Conservation (phyloP, 2,888 invertebrate genomes). For the Desoria tigrina region DNA sequence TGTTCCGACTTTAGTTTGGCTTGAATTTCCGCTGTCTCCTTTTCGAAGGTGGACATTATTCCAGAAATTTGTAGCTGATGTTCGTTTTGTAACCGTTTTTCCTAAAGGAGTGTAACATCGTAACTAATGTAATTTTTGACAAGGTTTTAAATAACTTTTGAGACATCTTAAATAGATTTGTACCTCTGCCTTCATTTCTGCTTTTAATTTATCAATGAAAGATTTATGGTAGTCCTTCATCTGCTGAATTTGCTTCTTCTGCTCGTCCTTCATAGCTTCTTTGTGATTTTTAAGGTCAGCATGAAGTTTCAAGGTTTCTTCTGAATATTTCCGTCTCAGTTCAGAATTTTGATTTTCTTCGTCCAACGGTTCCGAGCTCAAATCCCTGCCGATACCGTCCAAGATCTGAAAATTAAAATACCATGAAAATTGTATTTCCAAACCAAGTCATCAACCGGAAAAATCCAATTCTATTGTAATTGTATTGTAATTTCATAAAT, state of each 20-base stretch:
- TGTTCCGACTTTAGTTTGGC: constrained; percentile 32
- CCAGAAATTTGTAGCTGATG: constrained; percentile 29
- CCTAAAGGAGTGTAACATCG: constrained; percentile 23
- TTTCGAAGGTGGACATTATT: constrained; percentile 34
- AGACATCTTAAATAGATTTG: too few relatives aligned
- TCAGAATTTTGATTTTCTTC: too few relatives aligned
- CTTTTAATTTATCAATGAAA: constrained; percentile 35
- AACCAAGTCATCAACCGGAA: too few relatives aligned
- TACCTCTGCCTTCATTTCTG: constrained; percentile 43
- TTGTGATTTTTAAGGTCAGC: constrained; percentile 35
- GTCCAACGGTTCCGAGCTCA: too few relatives aligned
- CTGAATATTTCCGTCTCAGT: background rate
- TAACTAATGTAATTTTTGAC: constrained; percentile 1
- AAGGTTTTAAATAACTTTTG: background rate
- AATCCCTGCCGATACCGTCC: background rate
- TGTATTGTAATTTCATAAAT: too few relatives aligned
- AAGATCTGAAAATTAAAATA: too few relatives aligned
- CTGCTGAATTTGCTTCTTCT: constrained; percentile 36
- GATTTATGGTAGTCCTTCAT: constrained; percentile 39
- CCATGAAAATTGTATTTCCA: too few relatives aligned
- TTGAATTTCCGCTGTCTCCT: constrained; percentile 32
- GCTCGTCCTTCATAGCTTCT: constrained; percentile 31
- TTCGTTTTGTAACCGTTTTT: constrained; percentile 35
- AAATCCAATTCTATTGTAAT: too few relatives aligned
- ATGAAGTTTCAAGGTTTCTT: constrained; percentile 19